Evolutionary conservation across 1,140 invertebrate species (phyloP).

Genomic region (Cherax quadricarinatus): DNA sequence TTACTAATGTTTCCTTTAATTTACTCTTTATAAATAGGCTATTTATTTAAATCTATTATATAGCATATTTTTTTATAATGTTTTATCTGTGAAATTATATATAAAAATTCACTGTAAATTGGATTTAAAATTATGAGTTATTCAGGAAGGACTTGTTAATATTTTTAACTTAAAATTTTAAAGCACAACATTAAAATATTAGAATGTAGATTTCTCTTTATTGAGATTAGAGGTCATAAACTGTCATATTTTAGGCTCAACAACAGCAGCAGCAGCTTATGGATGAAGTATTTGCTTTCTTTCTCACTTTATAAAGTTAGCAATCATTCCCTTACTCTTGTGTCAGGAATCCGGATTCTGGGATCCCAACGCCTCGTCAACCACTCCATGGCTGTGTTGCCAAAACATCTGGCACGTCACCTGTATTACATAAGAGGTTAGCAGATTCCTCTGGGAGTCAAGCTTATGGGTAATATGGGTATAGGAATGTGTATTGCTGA

Average conservation of each 20-base stretch:
- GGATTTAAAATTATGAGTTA: too few relatives aligned
- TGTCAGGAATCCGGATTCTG: constrained; percentile 36
- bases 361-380: constrained; percentile 53
- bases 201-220: too few relatives aligned
- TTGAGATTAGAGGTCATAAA: not conserved
- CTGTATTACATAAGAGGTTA: constrained; percentile 20
- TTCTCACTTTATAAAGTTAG: not conserved
- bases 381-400: constrained; percentile 29
- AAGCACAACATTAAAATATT: too few relatives aligned
- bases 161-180: too few relatives aligned
- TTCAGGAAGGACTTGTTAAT: too few relatives aligned
- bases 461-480: not conserved
- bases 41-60: too few relatives aligned
- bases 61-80: too few relatives aligned
- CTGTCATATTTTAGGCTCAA: not conserved
- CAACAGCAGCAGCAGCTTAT: not conserved
- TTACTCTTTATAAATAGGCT: too few relatives aligned
- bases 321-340: constrained; percentile 15
- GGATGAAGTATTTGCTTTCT: not conserved
- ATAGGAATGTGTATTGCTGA: not conserved
- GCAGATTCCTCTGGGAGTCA: not conserved
- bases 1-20: too few relatives aligned
- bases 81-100: too few relatives aligned
- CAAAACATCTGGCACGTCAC: not conserved
- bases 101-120: too few relatives aligned